A percentile compares a stretch with the other conserved stretches of the same genome.
phyloP scores from a whole-genome alignment of 2,888 invertebrate genomes.

The Drosophila gaucha region DNA sequence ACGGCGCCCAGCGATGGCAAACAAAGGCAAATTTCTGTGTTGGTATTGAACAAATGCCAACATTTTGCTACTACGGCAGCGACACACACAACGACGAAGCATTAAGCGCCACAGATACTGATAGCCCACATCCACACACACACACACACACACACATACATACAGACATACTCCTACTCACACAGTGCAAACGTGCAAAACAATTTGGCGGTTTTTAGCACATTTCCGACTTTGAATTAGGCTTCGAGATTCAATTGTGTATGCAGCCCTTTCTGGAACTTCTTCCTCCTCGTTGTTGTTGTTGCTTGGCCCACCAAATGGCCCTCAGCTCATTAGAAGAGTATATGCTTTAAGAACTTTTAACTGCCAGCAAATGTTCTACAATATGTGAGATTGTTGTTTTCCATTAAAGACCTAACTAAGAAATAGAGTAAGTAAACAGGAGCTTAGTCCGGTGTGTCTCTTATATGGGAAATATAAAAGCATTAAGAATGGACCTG shows the following conservation, averaged over 20 bases:
- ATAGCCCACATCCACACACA: not conserved
- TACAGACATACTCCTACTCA: not conserved
- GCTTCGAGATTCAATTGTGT: constrained; percentile 14
- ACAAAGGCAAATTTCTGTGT: constrained; percentile 47
- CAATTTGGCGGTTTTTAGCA: constrained; percentile 57
- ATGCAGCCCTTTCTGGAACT: not conserved
- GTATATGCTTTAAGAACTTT: constrained; percentile 26
- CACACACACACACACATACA: constrained; percentile 3
- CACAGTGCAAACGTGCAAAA: constrained; percentile 38
- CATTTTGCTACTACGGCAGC: constrained; percentile 28
- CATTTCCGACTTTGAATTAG: constrained; percentile 63
- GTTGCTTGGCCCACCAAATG: constrained; percentile 23
- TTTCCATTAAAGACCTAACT: constrained; percentile 55
- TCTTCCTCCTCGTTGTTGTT: not conserved
- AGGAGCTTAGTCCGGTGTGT: no score
- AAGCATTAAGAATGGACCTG: no score
- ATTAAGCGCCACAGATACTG: constrained; percentile 22
- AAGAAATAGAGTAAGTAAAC: not conserved
- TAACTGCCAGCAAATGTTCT: constrained; percentile 35
- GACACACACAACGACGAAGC: constrained; percentile 34
- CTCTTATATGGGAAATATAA: no score
- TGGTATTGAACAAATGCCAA: constrained; percentile 62
- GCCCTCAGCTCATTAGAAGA: constrained; percentile 42
- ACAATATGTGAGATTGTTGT: no score
- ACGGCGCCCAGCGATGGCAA: constrained; percentile 17